phyloP scores from a whole-genome alignment of 2,113 vertebrate genomes.

The Struthio camelus region DNA sequence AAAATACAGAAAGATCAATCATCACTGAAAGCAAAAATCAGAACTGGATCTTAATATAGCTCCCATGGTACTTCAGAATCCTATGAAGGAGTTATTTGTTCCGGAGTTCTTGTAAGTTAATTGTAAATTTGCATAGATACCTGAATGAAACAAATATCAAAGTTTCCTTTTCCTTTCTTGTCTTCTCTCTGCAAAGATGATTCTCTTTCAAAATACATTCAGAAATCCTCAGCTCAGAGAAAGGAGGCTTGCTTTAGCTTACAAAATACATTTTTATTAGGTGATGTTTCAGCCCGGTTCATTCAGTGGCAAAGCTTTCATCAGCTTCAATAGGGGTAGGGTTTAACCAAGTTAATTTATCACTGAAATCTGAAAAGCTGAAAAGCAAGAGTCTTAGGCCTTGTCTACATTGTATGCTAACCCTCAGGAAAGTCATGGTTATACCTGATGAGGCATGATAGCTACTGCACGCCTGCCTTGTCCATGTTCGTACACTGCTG shows the following conservation, averaged over 20 bases:
- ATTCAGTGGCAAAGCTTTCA: neutral
- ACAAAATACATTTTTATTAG: neutral
- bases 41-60: neutral
- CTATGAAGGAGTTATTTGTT: constrained; percentile 24
- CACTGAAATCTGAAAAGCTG: neutral
- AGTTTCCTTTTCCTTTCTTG: neutral
- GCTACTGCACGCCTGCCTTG: neutral
- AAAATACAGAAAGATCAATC: constrained; percentile 3
- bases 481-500: neutral
- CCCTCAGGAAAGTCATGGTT: neutral
- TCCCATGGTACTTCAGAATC: constrained; percentile 9
- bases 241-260: neutral
- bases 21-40: constrained; percentile 9
- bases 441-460: fast-evolving
- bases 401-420: neutral
- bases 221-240: neutral
- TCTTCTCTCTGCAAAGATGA: neutral
- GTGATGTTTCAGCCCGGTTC: neutral
- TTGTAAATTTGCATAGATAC: neutral
- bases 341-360: neutral
- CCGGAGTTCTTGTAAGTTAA: neutral
- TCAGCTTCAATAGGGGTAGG: fast-evolving
- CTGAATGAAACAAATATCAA: neutral
- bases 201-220: neutral
- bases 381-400: neutral